Evolutionary conservation across 2,113 vertebrate species (phyloP), one percentile per base, ranked within the genome.

Genomic region (Tetraodon nigroviridis): DNA sequence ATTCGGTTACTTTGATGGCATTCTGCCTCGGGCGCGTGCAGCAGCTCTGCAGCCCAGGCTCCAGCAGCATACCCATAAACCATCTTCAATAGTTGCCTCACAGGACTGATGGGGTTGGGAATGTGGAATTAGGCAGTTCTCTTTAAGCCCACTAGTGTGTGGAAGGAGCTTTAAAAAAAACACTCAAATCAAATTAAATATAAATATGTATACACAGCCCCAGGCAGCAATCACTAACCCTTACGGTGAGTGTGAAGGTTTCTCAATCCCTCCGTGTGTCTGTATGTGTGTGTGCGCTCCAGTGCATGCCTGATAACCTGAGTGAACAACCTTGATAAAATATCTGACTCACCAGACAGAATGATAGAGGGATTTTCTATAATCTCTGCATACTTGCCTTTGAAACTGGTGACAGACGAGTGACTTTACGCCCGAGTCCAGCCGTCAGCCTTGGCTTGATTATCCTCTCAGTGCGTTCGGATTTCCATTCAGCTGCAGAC

Each of bases 1-100:
- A 41, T 74, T 70, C 61, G 71, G 61, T 73, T 11, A 40, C 72
- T 46, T 55, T 83, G 84, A 86, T 86, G 72, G 72, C 75, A 46
- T 37, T 12, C 64, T 67, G 58, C 29, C 61, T 70, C 55, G 71
- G 64, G 16, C 45, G 54, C 51, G 61, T 59, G 56, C 56, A 67
- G 53, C 66, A 47, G 56, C 60, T 44, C 18, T 37, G 7, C 41
- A 1, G 48, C 61, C 10, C 1, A 13, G 40, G 2, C 58, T 19
- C 48, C 50, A 44, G 40, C 14, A 1, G 14, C 2, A 0, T 11
- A 17, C 50, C 67, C 58, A 69, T 70, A 59, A 64, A 76, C 64
- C 27, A 11, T 11, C 32, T 12, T 37, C 3, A 37, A 37, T 37
- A 61, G 47, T 67, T 74, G 63, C 67, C 70, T 70, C 47, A 48